Percentiles rank a stretch among this genome's conserved stretches.
Conservation (phyloP, 2,113 vertebrate genomes). For the Desmodus rotundus region DNA sequence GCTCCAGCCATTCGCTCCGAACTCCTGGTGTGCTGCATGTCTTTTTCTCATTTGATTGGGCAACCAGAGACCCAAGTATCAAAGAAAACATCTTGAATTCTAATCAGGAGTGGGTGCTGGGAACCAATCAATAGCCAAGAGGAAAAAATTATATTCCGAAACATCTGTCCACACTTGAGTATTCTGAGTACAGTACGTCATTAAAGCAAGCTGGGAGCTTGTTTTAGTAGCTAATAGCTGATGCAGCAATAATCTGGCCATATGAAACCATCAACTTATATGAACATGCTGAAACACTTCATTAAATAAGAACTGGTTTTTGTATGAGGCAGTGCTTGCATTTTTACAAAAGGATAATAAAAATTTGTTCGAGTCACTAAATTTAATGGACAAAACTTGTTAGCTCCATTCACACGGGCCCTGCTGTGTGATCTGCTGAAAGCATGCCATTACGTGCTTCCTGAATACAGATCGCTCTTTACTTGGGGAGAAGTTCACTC, state of each 20-base stretch:
- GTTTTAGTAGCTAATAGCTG: neutral
- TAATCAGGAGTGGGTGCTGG: neutral
- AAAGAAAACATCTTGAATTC: conserved; percentile 39
- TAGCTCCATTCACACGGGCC: neutral
- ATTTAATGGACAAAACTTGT: conserved; percentile 43
- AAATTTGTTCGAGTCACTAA: conserved; percentile 43
- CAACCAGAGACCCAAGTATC: conserved; percentile 17
- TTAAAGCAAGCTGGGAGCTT: neutral
- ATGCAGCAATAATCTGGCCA: neutral
- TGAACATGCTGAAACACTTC: conserved; percentile 26
- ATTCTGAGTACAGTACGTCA: neutral
- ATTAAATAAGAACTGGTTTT: conserved; percentile 23
- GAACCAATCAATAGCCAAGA: conserved; percentile 7
- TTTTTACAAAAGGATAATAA: conserved; percentile 53
- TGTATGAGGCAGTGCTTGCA: neutral
- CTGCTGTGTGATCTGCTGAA: neutral
- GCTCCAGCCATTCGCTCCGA: neutral
- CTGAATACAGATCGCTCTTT: neutral
- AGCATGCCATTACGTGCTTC: neutral
- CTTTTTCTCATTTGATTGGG: neutral
- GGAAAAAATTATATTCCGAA: neutral
- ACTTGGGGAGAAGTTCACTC: neutral
- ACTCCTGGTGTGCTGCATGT: neutral
- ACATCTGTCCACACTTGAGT: conserved; percentile 27
- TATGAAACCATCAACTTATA: neutral